These are phyloP conservation scores for Xenops minutus DNA, from an alignment of 2,797 vertebrate species.

Conservation along the genomic window DNA sequence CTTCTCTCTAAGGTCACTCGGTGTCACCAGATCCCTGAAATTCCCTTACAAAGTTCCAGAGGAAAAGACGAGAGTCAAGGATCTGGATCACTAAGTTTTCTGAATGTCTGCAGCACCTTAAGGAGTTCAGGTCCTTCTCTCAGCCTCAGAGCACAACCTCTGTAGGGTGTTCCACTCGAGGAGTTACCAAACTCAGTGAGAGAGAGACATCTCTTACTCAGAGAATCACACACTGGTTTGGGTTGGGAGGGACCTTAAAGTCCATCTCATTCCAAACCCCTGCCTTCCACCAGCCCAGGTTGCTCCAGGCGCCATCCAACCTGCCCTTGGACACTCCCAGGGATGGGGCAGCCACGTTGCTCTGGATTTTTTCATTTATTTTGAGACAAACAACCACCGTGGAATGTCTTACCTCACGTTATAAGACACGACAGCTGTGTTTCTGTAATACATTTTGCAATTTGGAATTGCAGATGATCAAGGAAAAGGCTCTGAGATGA, in stretches of 20 bases:
- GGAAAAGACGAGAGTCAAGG: not conserved
- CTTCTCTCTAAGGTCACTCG: not conserved
- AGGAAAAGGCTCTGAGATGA: constrained; percentile 1
- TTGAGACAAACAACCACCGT: not conserved
- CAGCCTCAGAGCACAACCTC: not conserved
- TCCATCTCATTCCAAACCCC: fast-evolving
- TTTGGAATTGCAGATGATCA: not conserved
- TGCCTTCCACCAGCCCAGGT: not conserved
- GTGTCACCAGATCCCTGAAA: not conserved
- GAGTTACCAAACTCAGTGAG: not conserved
- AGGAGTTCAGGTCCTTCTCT: not conserved
- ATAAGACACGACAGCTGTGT: not conserved
- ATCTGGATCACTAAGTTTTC: not conserved
- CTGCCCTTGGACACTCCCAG: not conserved
- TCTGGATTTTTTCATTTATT: not conserved
- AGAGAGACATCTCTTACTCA: not conserved
- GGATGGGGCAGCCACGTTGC: not conserved
- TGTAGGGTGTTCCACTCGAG: not conserved
- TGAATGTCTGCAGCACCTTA: not conserved
- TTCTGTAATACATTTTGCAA: not conserved
- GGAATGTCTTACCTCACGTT: not conserved
- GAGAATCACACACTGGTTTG: not conserved
- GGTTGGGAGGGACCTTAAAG: not conserved
- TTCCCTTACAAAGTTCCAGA: not conserved
- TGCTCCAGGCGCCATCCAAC: fast-evolving